These are phyloP conservation scores for Drosophila carrolli DNA, from an alignment of 1,140 invertebrate species.

Conservation along the genomic window DNA sequence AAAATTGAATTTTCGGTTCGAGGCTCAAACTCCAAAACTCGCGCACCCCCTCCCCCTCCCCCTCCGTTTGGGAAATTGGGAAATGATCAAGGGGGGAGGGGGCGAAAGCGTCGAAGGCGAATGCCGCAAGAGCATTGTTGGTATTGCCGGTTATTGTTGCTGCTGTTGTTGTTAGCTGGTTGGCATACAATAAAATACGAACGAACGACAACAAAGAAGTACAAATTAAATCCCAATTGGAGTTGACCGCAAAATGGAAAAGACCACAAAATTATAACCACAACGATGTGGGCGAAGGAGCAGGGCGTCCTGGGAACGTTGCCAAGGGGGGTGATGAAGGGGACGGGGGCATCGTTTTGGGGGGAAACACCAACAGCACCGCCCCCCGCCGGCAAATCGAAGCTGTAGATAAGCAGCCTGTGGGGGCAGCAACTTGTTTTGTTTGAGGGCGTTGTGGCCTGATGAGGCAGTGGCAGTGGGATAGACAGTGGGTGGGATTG, in stretches of 20 bases:
- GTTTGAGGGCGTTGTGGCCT: constrained; percentile 76
- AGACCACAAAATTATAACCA: constrained; percentile 82
- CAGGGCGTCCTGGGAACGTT: constrained; percentile 41
- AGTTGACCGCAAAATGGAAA: constrained; percentile 82
- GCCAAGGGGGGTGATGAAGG: constrained; percentile 33
- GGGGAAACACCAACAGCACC: background rate
- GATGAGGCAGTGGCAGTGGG: constrained; percentile 25
- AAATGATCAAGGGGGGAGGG: background rate
- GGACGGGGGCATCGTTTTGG: background rate
- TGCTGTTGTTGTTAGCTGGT: constrained; percentile 58
- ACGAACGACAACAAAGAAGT: constrained; percentile 82
- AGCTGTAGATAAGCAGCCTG: constrained; percentile 69
- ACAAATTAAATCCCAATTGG: constrained; percentile 83
- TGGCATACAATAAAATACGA: constrained; percentile 78
- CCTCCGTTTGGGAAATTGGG: background rate
- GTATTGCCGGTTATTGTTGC: constrained; percentile 39
- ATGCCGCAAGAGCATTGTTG: constrained; percentile 63
- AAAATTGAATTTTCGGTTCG: constrained; percentile 79
- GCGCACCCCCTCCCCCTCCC: constrained; percentile 8
- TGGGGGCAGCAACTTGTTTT: constrained; percentile 61
- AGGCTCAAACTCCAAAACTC: constrained; percentile 78
- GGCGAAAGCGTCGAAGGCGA: constrained; percentile 64
- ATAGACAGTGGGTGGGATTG: background rate
- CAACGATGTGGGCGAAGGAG: constrained; percentile 66
- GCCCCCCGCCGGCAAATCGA: constrained; percentile 39